Conservation (phyloP, 2,888 invertebrate species). For the Cephus sareptanus region DNA sequence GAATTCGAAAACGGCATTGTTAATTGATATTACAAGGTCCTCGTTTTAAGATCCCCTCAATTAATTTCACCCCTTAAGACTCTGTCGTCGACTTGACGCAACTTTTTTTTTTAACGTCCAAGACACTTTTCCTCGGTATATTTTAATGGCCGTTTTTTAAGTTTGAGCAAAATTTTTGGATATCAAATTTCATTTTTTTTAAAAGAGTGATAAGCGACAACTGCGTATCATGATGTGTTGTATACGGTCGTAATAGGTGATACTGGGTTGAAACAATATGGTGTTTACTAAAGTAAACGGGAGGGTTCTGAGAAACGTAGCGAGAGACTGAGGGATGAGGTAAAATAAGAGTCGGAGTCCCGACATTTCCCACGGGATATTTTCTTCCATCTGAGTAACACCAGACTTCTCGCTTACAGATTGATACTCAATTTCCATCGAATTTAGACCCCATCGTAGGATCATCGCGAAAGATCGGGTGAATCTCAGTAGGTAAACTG, state of each 20-base stretch:
- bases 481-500: slow-evolving; percentile 44
- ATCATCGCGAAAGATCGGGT: slow-evolving; percentile 53
- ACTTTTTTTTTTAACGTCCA: neutral
- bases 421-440: slow-evolving; percentile 65
- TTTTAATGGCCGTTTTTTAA: neutral
- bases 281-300: neutral
- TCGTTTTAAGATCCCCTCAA: neutral
- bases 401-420: slow-evolving; percentile 60
- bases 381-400: slow-evolving; percentile 19
- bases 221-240: neutral
- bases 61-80: neutral
- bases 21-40: neutral
- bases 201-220: neutral
- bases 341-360: slow-evolving; percentile 9
- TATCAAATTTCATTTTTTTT: slow-evolving; percentile 16
- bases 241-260: slow-evolving; percentile 1
- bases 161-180: slow-evolving; percentile 34
- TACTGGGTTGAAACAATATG: neutral
- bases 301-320: neutral
- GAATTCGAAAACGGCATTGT: neutral
- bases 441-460: slow-evolving; percentile 58
- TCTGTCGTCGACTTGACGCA: neutral
- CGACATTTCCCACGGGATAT: slow-evolving; percentile 46
- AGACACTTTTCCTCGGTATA: neutral
- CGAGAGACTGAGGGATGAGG: neutral